These are phyloP conservation scores for Dryas iulia DNA, from an alignment of 1,140 invertebrate species.

Conservation along the genomic window DNA sequence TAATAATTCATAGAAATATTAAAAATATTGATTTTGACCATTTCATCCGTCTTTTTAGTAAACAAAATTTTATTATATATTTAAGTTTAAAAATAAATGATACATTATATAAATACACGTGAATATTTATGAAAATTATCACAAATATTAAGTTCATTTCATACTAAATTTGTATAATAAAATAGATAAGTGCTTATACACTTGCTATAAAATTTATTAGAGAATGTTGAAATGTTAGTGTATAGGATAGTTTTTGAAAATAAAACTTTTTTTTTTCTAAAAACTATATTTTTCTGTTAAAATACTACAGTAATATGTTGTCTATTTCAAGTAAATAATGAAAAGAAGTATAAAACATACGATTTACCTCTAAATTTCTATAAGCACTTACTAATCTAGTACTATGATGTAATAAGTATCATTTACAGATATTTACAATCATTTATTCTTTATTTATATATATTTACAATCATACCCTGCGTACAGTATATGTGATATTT, in stretches of 20 bases:
- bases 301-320: background rate
- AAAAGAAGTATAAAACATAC: background rate
- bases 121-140: background rate
- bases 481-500: background rate
- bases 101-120: background rate
- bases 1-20: constrained; percentile 1
- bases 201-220: constrained; percentile 30
- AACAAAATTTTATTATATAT: background rate
- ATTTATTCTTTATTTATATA: background rate
- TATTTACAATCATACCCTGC: no score
- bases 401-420: constrained; percentile 30
- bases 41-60: constrained; percentile 44
- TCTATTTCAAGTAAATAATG: background rate
- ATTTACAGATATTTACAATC: constrained; percentile 22
- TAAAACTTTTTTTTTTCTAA: background rate
- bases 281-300: background rate
- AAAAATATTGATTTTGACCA: constrained; percentile 36
- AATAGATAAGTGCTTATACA: constrained; percentile 33
- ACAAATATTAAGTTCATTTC: constrained; percentile 16
- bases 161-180: constrained; percentile 22
- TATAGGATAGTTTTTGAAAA: constrained; percentile 14
- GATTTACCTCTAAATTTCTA: constrained; percentile 13
- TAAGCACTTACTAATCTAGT: constrained; percentile 27
- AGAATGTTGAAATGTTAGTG: constrained; percentile 29
- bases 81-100: background rate